Base-by-base conservation (phyloP, 2,797 vertebrate genomes). In the Hybognathus amarus region DNA sequence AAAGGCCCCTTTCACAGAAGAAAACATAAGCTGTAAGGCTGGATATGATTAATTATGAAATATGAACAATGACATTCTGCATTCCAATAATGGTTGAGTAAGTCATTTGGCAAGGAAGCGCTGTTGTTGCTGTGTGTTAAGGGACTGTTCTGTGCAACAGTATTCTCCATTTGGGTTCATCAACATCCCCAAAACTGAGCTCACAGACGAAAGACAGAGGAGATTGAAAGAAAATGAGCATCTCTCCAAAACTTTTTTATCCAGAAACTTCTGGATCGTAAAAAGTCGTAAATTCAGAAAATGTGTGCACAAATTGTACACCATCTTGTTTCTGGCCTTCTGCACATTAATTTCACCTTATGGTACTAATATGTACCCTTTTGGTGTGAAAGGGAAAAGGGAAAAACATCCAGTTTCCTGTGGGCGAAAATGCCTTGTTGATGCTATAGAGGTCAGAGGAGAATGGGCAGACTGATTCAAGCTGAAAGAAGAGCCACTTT, bases 181-280 rank as follows among this genome's bases (percentile, higher is more conserved):
- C n/a, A 54, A 56, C 42, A 56, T 36, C 47, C 27, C 67, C 33
- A 90, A 91, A 87, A 67, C 89, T 38, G 24, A 61, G 22, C 40
- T 74, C 38, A 71, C 18, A 38, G 15, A 24, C 10, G 17, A 56
- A 67, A 82, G 40, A 17, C 20, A 40, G 27, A 47, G 67, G 24
- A 59, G 63, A 61, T 92, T 92, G 93, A 94, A 90, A 92, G 95
- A 93, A 94, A 93, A 94, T 94, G 93, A 94, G 92, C 94, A 92
- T 79, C 88, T 90, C 96, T 96, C 96, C 96, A 93, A 94, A 96
- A 93, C 95, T 93, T 96, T 98, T n/a, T 98, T 98, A 96, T 97
- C 94, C 96, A 92, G 95, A 95, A 95, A 33, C 95, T 79, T 96
- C 20, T 40, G n/a, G n/a, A n/a, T n/a, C n/a, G n/a, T n/a, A 22